Evolutionary conservation across 2,888 invertebrate genomes (phyloP).

Genomic region (Saturnia japonica): DNA sequence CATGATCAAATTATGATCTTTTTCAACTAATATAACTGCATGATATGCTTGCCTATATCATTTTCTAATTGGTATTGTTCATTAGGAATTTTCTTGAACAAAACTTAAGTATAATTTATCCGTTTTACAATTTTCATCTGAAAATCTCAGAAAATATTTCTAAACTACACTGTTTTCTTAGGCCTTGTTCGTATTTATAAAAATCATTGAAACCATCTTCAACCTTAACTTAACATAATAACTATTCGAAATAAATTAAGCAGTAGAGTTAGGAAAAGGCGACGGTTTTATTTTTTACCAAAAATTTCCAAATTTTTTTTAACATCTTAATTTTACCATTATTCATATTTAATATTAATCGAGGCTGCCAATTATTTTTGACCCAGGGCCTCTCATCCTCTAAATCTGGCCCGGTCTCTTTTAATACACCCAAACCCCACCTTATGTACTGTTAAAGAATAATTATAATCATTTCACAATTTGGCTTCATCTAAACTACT

Average conservation of each 20-base stretch:
- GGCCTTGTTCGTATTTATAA: not conserved
- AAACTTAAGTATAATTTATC: not conserved
- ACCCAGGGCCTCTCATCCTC: not conserved
- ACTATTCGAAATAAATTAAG: too few relatives aligned
- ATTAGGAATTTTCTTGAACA: not conserved
- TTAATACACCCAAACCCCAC: conserved; percentile 17
- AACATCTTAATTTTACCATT: not conserved
- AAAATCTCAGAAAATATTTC: not conserved
- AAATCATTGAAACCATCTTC: not conserved
- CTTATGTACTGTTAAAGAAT: conserved; percentile 31
- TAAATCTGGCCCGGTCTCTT: not conserved
- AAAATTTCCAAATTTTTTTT: too few relatives aligned
- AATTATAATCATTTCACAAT: conserved; percentile 55
- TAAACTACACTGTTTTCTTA: not conserved
- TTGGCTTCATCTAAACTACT: conserved; percentile 61
- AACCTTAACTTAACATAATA: not conserved
- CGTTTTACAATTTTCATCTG: not conserved
- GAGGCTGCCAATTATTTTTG: not conserved
- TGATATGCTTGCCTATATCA: not conserved
- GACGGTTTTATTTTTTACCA: too few relatives aligned
- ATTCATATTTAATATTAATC: not conserved
- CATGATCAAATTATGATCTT: not conserved
- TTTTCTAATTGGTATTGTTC: not conserved
- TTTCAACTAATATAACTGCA: not conserved
- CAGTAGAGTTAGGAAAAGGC: too few relatives aligned